Evolutionary conservation across 2,888 invertebrate genomes (phyloP), one percentile per base, ranked within the genome.

Genomic region (Norana najaformis): DNA sequence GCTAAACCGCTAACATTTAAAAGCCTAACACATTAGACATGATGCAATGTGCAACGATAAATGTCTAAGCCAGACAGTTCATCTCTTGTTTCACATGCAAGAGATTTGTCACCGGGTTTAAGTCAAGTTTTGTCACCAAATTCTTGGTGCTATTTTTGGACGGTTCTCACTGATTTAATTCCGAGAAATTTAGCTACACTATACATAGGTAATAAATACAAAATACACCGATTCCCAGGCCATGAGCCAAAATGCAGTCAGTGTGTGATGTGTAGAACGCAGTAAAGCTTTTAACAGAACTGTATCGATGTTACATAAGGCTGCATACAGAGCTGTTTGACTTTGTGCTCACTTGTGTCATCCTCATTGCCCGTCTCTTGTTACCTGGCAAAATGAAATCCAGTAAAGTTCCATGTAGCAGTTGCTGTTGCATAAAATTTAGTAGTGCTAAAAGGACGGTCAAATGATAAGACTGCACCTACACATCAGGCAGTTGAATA

Each of bases 281-380:
- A 69, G 5, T 30, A 30, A 47, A 30, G 69, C n/a, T 69, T 69
- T 11, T 69, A 69, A 69, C 69, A 69, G 53, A 53, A n/a, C n/a
- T 69, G 69, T 69, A 85, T 34, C 30, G 85, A 20, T 36, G 36
- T 23, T 85, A 85, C 85, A 85, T 85, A 37, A 85, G 35, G 23
- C 85, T 36, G 85, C 85, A 85, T 23, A 85, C 85, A 85, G 85
- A 36, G 85, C 85, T 85, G 85, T 85, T 85, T 30, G 85, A 85
- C 85, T 85, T 85, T 85, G 85, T 36, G 37, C 85, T 85, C 37
- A 37, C 37, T 35, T 35, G 85, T 37, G 35, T 23, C 35, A 85
- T 35, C 85, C 11, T 85, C 35, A 85, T 23, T 11, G 85, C 85
- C 6, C 85, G 85, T 85, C 85, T 36, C 37, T 85, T 85, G 37